Evolutionary conservation across 2,888 invertebrate species (phyloP).

Genomic region (Zaprionus bogoriensis): DNA sequence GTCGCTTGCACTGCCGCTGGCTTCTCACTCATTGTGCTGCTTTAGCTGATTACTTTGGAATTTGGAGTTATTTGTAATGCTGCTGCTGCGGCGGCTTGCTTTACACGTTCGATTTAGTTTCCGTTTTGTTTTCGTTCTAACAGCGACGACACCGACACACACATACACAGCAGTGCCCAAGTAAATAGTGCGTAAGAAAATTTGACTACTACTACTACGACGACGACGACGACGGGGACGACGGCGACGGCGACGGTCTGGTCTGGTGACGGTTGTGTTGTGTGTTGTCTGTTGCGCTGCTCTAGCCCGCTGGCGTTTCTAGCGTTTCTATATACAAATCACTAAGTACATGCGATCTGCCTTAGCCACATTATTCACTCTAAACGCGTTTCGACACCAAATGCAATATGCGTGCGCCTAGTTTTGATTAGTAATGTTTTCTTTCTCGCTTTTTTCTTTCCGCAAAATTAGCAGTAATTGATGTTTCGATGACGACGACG

Average conservation of each 20-base stretch:
- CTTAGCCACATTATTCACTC: constrained; percentile 48
- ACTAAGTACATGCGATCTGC: constrained; percentile 34
- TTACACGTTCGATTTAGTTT: constrained; percentile 25
- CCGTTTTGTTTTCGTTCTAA: constrained; percentile 62
- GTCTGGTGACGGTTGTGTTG: constrained; percentile 36
- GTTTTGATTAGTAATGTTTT: constrained; percentile 50
- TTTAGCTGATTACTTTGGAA: constrained; percentile 28
- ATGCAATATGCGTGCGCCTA: constrained; percentile 24
- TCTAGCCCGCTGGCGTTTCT: constrained; percentile 20
- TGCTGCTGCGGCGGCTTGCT: too few relatives aligned
- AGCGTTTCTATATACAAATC: constrained; percentile 30
- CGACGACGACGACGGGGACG: constrained; percentile 22
- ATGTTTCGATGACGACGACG: constrained; percentile 29
- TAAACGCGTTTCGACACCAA: constrained; percentile 25
- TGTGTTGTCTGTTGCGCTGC: constrained; percentile 26
- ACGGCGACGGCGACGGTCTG: constrained; percentile 26
- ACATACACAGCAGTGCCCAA: constrained; percentile 40
- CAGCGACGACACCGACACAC: constrained; percentile 42
- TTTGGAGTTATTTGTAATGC: constrained; percentile 29
- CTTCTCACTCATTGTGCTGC: constrained; percentile 57
- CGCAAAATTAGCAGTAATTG: constrained; percentile 57
- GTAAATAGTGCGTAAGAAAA: constrained; percentile 59
- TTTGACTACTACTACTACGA: constrained; percentile 48
- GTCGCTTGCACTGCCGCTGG: constrained; percentile 23
- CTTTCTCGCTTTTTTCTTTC: constrained; percentile 42